Evolutionary conservation across 1,140 invertebrate species (phyloP).

Genomic region (Bombus sibiricus): DNA sequence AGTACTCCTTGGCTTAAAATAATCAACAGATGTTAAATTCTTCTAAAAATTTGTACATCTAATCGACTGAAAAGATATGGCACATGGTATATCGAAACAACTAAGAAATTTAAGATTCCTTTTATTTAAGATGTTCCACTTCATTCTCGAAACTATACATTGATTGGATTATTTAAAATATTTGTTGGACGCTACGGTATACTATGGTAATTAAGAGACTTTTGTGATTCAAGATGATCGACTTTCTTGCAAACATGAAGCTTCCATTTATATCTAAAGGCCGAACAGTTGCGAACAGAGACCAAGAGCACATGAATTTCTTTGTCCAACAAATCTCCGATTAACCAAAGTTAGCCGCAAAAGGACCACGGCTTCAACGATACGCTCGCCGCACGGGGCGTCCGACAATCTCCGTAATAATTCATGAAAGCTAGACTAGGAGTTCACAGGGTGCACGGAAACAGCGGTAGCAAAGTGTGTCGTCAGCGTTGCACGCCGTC

Average conservation of each 20-base stretch:
- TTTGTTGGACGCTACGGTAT: too few relatives aligned
- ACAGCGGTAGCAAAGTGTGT: slow-evolving; percentile 32
- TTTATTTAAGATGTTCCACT: too few relatives aligned
- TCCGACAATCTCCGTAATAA: slow-evolving; percentile 21
- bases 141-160: too few relatives aligned
- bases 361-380: not conserved
- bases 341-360: not conserved
- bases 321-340: not conserved
- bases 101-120: too few relatives aligned
- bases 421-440: slow-evolving; percentile 6
- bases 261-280: not conserved
- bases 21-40: too few relatives aligned
- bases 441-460: not conserved
- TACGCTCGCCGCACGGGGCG: not conserved
- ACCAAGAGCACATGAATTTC: not conserved
- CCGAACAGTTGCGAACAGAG: not conserved
- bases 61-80: too few relatives aligned
- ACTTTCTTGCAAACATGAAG: not conserved
- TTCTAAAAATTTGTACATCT: too few relatives aligned
- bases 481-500: slow-evolving; percentile 35
- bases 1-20: too few relatives aligned
- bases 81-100: too few relatives aligned
- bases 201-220: not conserved
- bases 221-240: not conserved
- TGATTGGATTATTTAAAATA: too few relatives aligned